Base-by-base conservation (phyloP, 35 echinoderm and acorn worm species). In the Ophiothrix spiculata region DNA sequence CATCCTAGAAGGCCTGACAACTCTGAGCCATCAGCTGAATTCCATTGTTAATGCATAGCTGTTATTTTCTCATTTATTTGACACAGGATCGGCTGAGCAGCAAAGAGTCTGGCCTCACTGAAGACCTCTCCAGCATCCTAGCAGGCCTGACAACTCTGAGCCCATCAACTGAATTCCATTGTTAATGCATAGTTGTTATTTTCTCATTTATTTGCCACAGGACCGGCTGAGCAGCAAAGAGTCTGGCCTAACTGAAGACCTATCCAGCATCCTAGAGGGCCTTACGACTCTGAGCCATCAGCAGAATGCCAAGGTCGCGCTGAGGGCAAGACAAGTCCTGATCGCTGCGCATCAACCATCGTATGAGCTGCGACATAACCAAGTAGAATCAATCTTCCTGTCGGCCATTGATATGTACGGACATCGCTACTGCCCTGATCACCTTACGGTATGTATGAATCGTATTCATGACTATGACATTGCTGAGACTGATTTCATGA, bases 341-440 rank as follows among this genome's bases (percentile, higher is more conserved):
- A 99, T 99, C 49, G 96, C 96, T 11, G 96, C 96, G 6, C 92
- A 99, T 54, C 96, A 99, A 36, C 96, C 96, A 0, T 89, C 95
- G 16, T 99, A 94, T 35, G 92, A 94, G 74, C 89, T 99, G 46
- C 76, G 96, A 21, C 96, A 93, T 75, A 99, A 99, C 76, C 96
- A 99, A 35, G 96, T 99, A 39, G 96, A 99, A 39, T 94, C 92
- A 39, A 99, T 99, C 75, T 99, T 99, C 86, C 87, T 99, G n/a
- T 94, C 89, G 31, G 96, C 96, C 23, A 93, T 99, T 39, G 92
- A 99, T 78, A 99, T 99, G 96, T 94, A 91, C 80, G 96, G 96
- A 10, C 91, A 99, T 35, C 96, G 94, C 69, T 94, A 91, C 83
- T 94, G 92, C 77, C 96, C 96, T 1, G 92, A 94, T 32, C 94